Conservation (phyloP, 1,140 invertebrate species). For the Bombus fervidus region DNA sequence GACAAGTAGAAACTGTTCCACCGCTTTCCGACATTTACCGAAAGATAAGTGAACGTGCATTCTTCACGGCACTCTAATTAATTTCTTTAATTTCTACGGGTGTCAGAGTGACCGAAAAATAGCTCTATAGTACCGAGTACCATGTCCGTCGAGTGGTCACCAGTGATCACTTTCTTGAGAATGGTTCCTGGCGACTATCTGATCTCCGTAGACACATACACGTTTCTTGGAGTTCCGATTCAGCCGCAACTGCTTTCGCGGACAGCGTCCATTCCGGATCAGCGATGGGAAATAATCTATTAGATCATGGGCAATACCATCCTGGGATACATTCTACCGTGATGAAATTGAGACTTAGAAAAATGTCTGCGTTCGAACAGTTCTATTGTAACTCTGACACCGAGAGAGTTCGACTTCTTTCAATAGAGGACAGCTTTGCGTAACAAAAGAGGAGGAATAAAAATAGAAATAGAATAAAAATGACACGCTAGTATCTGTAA, state of each 20-base stretch:
- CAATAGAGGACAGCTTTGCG: fast-evolving
- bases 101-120: neutral
- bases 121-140: too few relatives aligned
- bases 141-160: neutral
- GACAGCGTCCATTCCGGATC: neutral
- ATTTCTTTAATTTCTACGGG: neutral
- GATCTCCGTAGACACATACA: neutral
- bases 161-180: neutral
- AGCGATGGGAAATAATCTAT: neutral
- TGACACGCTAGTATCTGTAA: too few relatives aligned
- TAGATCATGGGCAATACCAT: neutral
- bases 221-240: neutral
- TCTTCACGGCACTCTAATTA: neutral
- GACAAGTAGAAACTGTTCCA: neutral
- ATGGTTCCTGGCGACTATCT: neutral
- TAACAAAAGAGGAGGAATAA: neutral
- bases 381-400: neutral
- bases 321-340: neutral
- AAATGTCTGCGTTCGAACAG: neutral
- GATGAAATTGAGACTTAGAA: neutral
- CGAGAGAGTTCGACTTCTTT: too few relatives aligned
- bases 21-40: neutral
- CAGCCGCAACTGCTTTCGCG: neutral
- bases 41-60: neutral
- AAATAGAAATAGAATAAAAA: neutral